Percentiles rank a stretch among this genome's conserved stretches.
Evolutionary conservation across 2,888 invertebrate species (phyloP).

Genomic region (Macaria notata): DNA sequence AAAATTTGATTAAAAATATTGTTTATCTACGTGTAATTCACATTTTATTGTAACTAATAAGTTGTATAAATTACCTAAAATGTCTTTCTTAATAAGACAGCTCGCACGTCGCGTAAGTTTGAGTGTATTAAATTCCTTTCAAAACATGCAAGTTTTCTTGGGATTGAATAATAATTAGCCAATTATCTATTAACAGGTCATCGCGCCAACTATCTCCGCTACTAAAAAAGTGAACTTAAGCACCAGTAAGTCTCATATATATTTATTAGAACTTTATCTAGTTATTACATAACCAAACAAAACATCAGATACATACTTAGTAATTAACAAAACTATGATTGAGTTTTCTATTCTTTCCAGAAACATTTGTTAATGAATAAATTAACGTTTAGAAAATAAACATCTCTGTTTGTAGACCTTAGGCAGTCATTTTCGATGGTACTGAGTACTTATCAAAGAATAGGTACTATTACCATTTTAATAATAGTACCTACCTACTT

Average conservation of each 20-base stretch:
- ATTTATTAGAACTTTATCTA: neutral
- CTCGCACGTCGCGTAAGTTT: conserved; percentile 56
- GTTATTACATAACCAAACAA: conserved; percentile 42
- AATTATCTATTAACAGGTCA: conserved; percentile 44
- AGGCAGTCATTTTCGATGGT: too few relatives aligned
- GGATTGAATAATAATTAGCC: neutral
- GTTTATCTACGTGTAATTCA: too few relatives aligned
- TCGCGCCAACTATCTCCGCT: conserved; percentile 51
- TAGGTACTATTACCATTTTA: too few relatives aligned
- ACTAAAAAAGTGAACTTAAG: conserved; percentile 58
- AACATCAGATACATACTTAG: conserved; percentile 6
- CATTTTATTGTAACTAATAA: too few relatives aligned
- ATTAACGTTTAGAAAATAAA: too few relatives aligned
- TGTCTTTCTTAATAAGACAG: conserved; percentile 63
- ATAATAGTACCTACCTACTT: too few relatives aligned
- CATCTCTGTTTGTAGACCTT: too few relatives aligned
- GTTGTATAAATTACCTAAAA: conserved; percentile 25
- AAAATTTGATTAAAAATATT: too few relatives aligned
- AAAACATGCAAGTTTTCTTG: conserved; percentile 3
- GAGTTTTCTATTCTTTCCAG: neutral
- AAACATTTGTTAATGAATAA: too few relatives aligned
- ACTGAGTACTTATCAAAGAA: too few relatives aligned
- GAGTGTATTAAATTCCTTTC: neutral
- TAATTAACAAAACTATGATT: conserved; percentile 3
- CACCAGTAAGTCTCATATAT: conserved; percentile 56